A percentile compares a stretch with the other conserved stretches of the same genome.
Evolutionary conservation across 2,888 invertebrate species (phyloP).

Genomic region (Tetropium fuscum): DNA sequence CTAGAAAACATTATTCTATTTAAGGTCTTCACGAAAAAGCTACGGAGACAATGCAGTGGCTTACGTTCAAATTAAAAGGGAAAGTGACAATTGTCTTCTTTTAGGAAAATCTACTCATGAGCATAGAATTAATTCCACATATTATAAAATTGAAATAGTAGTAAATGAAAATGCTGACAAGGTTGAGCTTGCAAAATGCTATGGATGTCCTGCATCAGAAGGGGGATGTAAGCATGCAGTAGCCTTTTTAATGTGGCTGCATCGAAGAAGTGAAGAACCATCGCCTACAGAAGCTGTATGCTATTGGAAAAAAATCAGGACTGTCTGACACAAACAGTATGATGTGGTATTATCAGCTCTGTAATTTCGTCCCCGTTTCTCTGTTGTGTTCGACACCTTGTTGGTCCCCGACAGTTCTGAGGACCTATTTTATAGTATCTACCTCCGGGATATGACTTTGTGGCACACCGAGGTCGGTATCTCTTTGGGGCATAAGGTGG

Average conservation of each 20-base stretch:
- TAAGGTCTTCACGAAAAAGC: neutral
- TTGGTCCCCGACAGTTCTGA: too few species aligned
- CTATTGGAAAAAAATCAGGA: conserved; percentile 28
- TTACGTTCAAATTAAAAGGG: neutral
- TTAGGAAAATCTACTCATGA: neutral
- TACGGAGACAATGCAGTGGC: neutral
- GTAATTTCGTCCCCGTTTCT: too few species aligned
- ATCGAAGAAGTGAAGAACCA: conserved; percentile 28
- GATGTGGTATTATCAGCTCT: too few species aligned
- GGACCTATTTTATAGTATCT: too few species aligned
- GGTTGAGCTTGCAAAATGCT: neutral
- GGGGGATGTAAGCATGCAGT: conserved; percentile 15
- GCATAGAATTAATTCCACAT: neutral
- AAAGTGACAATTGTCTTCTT: neutral
- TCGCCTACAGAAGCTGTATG: conserved; percentile 18
- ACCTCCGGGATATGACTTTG: too few species aligned
- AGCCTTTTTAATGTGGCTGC: conserved; percentile 30
- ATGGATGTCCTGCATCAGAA: neutral
- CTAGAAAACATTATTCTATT: too few species aligned
- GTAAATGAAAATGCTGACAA: neutral
- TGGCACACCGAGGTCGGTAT: too few species aligned
- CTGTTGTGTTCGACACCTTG: too few species aligned
- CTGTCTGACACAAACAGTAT: too few species aligned
- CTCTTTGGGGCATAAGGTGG: neutral
- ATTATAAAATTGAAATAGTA: neutral